phyloP scores from a whole-genome alignment of 1,140 invertebrate species.

The Lucilia cuprina region DNA sequence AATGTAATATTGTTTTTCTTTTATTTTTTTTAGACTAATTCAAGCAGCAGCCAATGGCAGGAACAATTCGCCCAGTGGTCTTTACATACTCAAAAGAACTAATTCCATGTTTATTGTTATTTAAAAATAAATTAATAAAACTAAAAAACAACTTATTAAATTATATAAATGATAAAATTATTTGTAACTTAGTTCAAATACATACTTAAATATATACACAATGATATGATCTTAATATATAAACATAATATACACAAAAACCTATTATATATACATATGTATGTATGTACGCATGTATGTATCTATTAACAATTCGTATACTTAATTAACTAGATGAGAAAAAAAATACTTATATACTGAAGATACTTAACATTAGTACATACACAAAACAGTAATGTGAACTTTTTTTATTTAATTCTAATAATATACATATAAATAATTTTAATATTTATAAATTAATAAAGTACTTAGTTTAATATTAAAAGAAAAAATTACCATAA shows the following conservation, averaged over 20 bases:
- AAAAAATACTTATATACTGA: not conserved
- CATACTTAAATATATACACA: conserved; percentile 2
- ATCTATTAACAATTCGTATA: not conserved
- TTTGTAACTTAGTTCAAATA: conserved; percentile 28
- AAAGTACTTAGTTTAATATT: not conserved
- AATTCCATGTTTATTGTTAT: conserved; percentile 39
- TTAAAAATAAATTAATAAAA: conserved; percentile 15
- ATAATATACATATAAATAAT: not conserved
- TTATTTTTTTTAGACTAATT: conserved; percentile 49
- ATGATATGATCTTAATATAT: conserved; percentile 20
- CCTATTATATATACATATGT: not conserved
- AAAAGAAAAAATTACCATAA: not conserved
- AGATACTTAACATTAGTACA: no score
- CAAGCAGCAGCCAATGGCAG: conserved; percentile 60
- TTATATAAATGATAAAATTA: conserved; percentile 4
- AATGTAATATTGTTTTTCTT: not conserved
- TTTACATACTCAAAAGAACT: conserved; percentile 61
- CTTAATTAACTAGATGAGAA: not conserved
- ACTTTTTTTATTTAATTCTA: not conserved
- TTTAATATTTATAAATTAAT: not conserved
- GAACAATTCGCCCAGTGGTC: conserved; percentile 63
- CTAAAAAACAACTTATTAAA: not conserved
- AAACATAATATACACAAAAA: not conserved
- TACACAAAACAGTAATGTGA: no score
- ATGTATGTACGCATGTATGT: conserved; percentile 2